Evolutionary conservation across 2,888 invertebrate species (phyloP).

Genomic region (Microctonus aethiopoides): DNA sequence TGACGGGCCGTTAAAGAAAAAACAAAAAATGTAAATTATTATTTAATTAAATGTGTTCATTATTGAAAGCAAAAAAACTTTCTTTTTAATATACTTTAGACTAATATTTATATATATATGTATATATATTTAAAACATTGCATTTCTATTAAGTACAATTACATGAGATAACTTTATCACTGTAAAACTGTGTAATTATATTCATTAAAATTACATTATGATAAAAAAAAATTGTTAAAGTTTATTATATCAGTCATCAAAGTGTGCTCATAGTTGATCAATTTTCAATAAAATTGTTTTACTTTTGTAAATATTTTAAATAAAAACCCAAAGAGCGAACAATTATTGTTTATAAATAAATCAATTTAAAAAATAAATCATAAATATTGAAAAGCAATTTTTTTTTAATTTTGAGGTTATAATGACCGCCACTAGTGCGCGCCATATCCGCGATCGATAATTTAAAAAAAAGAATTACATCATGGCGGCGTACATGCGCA

Average conservation of each 20-base stretch:
- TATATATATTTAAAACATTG: not conserved
- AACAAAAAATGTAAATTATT: conserved; percentile 65
- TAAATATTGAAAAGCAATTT: not conserved
- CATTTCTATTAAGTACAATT: not conserved
- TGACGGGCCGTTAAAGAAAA: conserved; percentile 70
- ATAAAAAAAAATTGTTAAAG: not conserved
- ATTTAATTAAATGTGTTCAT: not conserved
- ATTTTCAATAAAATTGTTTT: no score
- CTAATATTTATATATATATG: no score
- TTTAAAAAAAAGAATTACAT: not conserved
- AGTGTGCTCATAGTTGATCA: no score
- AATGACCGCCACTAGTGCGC: not conserved
- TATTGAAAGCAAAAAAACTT: not conserved
- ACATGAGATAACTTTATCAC: not conserved
- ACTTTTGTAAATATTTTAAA: no score
- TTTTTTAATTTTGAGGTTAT: not conserved
- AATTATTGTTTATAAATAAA: no score
- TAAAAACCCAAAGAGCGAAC: no score
- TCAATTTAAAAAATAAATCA: no score
- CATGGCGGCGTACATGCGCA: not conserved
- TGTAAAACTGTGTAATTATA: not conserved
- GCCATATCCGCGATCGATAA: not conserved
- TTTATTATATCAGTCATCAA: no score
- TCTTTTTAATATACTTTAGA: not conserved
- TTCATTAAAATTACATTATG: not conserved